Conservation (phyloP, 2,113 vertebrate species). For the Onychorhynchus coronatus region DNA sequence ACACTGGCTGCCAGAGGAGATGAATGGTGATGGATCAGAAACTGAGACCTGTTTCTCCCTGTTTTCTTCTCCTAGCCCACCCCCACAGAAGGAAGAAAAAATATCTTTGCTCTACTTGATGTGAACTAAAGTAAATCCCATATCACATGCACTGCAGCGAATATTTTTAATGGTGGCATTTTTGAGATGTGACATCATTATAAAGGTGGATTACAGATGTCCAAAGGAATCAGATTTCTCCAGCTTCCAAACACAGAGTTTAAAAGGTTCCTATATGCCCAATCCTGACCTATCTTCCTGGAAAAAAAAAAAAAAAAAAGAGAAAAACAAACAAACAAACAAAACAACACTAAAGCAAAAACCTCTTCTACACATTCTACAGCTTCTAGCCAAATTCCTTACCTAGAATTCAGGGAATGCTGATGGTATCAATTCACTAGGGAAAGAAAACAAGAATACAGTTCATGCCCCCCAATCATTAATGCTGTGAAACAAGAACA, state of each 20-base stretch:
- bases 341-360: no score
- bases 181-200: slow-evolving; percentile 20
- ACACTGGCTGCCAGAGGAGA: not conserved
- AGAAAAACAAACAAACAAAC: not conserved
- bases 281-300: not conserved
- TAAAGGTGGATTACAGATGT: slow-evolving; percentile 24
- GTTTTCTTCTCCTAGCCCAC: not conserved
- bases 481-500: not conserved
- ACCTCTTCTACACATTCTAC: not conserved
- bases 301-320: not conserved
- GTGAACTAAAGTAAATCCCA: not conserved
- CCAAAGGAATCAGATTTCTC: not conserved
- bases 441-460: not conserved
- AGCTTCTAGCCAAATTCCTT: not conserved
- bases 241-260: not conserved
- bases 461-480: not conserved
- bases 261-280: not conserved
- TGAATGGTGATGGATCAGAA: not conserved
- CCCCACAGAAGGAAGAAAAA: not conserved
- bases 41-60: not conserved
- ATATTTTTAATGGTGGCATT: slow-evolving; percentile 20
- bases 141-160: not conserved
- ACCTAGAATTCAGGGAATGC: not conserved
- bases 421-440: not conserved
- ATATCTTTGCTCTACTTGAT: not conserved